phyloP scores from a whole-genome alignment of 1,140 invertebrate genomes.

The Radopholus similis region DNA sequence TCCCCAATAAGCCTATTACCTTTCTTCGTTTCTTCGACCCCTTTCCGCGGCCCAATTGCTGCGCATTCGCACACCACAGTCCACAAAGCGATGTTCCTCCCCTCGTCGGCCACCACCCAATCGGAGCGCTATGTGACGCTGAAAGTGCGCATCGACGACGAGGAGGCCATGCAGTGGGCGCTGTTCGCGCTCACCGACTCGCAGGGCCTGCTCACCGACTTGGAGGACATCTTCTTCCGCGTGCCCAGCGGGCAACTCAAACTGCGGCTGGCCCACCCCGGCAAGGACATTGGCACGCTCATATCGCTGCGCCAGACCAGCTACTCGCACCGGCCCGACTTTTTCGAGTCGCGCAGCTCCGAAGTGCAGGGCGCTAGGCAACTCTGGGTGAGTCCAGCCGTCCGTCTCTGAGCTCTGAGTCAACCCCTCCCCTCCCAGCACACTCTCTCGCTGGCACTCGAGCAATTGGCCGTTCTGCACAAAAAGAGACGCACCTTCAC shows the following conservation, averaged over 20 bases:
- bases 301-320: background rate
- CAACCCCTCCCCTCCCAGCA: constrained; percentile 3
- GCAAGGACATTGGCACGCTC: constrained; percentile 23
- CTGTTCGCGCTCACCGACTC: constrained; percentile 15
- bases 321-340: background rate
- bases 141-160: constrained; percentile 13
- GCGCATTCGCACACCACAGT: too few species aligned
- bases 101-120: background rate
- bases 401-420: background rate
- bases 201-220: constrained; percentile 3
- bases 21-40: too few species aligned
- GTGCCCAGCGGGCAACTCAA: constrained; percentile 27
- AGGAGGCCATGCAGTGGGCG: constrained; percentile 18
- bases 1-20: too few species aligned
- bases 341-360: constrained; percentile 10
- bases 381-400: background rate
- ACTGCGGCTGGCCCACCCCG: constrained; percentile 19
- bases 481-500: constrained; percentile 15
- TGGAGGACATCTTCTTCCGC: constrained; percentile 20
- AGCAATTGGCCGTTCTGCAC: constrained; percentile 19
- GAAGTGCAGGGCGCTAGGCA: constrained; percentile 3
- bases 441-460: constrained; percentile 17
- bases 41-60: too few species aligned
- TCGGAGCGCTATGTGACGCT: constrained; percentile 13
- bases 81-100: too few species aligned